Evolutionary conservation across 2,888 invertebrate species (phyloP).

Genomic region (Pseudoips prasinana): DNA sequence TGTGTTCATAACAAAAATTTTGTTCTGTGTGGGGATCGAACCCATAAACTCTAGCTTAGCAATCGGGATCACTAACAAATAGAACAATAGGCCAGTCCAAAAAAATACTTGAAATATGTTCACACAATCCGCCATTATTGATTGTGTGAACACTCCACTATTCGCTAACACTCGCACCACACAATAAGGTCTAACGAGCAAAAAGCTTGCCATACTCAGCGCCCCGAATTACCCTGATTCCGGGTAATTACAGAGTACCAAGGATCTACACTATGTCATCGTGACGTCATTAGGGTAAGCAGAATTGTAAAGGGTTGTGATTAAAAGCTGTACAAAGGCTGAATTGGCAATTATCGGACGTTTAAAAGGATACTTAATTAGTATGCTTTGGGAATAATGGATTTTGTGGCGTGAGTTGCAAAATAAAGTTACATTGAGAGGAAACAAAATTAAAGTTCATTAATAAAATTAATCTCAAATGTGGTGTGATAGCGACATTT

Average conservation of each 20-base stretch:
- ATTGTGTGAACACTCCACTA: too few relatives aligned
- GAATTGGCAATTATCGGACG: slow-evolving; percentile 37
- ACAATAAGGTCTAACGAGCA: slow-evolving; percentile 61
- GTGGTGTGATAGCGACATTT: too few relatives aligned
- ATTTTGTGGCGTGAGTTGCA: slow-evolving; percentile 5
- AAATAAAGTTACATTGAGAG: too few relatives aligned
- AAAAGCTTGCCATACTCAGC: slow-evolving; percentile 65
- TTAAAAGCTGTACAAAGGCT: slow-evolving; percentile 38
- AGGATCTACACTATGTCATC: slow-evolving; percentile 70
- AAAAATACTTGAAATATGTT: too few relatives aligned
- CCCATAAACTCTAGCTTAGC: too few relatives aligned
- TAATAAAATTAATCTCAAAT: too few relatives aligned
- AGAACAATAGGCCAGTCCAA: too few relatives aligned
- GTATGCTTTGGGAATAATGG: slow-evolving; percentile 16
- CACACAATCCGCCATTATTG: too few relatives aligned
- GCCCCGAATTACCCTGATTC: slow-evolving; percentile 73
- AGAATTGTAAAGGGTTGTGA: slow-evolving; percentile 56
- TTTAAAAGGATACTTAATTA: slow-evolving; percentile 36
- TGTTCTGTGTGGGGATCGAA: too few relatives aligned
- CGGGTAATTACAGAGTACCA: slow-evolving; percentile 71
- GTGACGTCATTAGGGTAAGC: slow-evolving; percentile 76
- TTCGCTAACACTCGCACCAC: slow-evolving; percentile 23
- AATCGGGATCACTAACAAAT: too few relatives aligned
- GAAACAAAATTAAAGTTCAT: too few relatives aligned
- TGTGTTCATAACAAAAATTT: too few relatives aligned